These are phyloP conservation scores for Bombus difficillimus DNA, from an alignment of 1,140 invertebrate genomes.

Conservation along the genomic window DNA sequence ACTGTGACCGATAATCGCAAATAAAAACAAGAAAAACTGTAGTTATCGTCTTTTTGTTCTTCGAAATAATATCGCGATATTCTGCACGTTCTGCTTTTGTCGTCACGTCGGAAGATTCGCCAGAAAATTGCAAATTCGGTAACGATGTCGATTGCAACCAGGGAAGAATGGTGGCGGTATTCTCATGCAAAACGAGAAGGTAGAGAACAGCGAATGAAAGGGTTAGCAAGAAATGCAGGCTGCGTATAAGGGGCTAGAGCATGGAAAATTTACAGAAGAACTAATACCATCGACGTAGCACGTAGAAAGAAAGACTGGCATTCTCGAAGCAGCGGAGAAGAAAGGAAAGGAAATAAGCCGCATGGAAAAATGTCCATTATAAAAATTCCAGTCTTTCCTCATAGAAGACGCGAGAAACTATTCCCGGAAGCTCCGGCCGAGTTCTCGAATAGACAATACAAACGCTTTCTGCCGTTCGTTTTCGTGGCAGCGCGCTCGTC, in stretches of 20 bases:
- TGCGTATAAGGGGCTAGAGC: not conserved
- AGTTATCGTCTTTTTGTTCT: not conserved
- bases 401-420: not conserved
- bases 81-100: not conserved
- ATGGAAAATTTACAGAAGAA: not conserved
- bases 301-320: not conserved
- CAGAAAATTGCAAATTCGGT: constrained; percentile 13
- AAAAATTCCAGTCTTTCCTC: constrained; percentile 4
- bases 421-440: not conserved
- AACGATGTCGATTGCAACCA: not conserved
- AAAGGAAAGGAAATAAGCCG: not conserved
- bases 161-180: not conserved
- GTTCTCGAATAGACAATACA: constrained; percentile 9
- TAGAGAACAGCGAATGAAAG: not conserved
- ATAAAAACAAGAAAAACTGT: not conserved
- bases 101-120: not conserved
- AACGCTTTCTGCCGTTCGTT: not conserved
- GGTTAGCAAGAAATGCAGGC: not conserved
- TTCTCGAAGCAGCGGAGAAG: too few relatives aligned
- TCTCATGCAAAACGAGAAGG: constrained; percentile 20
- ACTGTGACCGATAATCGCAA: not conserved
- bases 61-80: not conserved
- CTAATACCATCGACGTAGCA: not conserved
- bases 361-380: not conserved
- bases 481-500: not conserved